Conservation (phyloP, 1,140 invertebrate species). For the Lerema accius region DNA sequence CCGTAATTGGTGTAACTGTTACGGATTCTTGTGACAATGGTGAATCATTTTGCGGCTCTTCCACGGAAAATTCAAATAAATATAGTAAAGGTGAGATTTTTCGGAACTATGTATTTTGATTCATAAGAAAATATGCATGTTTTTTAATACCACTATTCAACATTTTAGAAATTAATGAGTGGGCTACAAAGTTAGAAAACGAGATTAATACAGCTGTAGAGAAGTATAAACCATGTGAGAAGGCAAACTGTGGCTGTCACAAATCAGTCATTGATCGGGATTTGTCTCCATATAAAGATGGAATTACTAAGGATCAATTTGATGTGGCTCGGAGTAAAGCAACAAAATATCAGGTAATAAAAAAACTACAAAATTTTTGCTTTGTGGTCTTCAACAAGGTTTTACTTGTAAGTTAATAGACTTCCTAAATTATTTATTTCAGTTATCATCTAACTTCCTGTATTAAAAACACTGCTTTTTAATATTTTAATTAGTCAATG, state of each 20-base stretch:
- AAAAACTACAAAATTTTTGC: no score
- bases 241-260: slow-evolving; percentile 85
- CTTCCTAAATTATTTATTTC: no score
- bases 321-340: slow-evolving; percentile 85
- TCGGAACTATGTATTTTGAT: no score
- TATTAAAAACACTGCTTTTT: no score
- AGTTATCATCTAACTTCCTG: no score
- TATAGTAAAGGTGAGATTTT: slow-evolving; percentile 41
- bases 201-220: slow-evolving; percentile 68
- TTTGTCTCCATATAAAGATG: slow-evolving; percentile 86
- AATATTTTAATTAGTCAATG: no score
- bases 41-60: slow-evolving; percentile 9
- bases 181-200: slow-evolving; percentile 59
- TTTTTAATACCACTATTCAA: slow-evolving; percentile 11
- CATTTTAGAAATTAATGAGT: slow-evolving; percentile 73
- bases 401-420: no score
- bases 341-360: slow-evolving; percentile 90
- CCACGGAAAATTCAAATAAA: slow-evolving; percentile 38
- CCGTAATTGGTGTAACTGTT: not conserved
- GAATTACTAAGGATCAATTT: slow-evolving; percentile 87
- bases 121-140: no score
- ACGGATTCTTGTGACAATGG: not conserved
- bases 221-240: slow-evolving; percentile 75
- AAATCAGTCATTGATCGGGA: slow-evolving; percentile 86
- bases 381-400: not conserved